phyloP scores from a whole-genome alignment of 2,113 vertebrate genomes.

The Crotalus viridis region DNA sequence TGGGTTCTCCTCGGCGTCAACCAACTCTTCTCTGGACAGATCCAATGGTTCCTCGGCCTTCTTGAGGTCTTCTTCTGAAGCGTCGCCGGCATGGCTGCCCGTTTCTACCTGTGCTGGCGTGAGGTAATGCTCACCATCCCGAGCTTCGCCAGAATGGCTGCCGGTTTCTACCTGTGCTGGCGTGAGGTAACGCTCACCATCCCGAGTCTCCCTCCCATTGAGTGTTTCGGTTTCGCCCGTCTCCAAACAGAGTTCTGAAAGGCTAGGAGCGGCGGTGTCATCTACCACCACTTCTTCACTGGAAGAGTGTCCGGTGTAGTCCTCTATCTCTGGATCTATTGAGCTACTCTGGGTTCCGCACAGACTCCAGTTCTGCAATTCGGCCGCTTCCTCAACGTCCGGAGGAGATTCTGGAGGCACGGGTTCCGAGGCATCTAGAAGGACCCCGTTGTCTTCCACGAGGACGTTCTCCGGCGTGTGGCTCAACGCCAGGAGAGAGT shows the following conservation, averaged over 20 bases:
- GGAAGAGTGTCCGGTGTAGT: rapidly evolving
- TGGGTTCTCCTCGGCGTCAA: rapidly evolving
- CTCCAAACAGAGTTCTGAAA: rapidly evolving
- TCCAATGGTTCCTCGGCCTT: rapidly evolving
- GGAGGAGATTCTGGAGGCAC: rapidly evolving
- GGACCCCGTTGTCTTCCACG: rapidly evolving
- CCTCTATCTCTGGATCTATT: background rate
- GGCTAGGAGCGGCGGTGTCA: rapidly evolving
- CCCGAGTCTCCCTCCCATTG: rapidly evolving
- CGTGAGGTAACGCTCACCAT: rapidly evolving
- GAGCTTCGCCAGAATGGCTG: background rate
- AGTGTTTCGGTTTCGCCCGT: background rate
- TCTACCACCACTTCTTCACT: rapidly evolving
- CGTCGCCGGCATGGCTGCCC: background rate
- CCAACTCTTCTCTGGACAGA: background rate
- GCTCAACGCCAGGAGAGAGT: background rate
- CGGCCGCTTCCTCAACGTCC: rapidly evolving
- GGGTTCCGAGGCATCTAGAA: rapidly evolving
- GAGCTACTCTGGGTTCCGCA: background rate
- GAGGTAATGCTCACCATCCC: rapidly evolving
- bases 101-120: rapidly evolving
- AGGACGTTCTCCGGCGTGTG: background rate
- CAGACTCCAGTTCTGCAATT: background rate
- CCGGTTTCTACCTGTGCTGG: rapidly evolving
- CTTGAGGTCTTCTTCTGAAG: background rate